A percentile compares a stretch with the other conserved stretches of the same genome.
These are phyloP conservation scores for Flexamia atlantica DNA, from an alignment of 2,888 invertebrate species.

Conservation along the genomic window DNA sequence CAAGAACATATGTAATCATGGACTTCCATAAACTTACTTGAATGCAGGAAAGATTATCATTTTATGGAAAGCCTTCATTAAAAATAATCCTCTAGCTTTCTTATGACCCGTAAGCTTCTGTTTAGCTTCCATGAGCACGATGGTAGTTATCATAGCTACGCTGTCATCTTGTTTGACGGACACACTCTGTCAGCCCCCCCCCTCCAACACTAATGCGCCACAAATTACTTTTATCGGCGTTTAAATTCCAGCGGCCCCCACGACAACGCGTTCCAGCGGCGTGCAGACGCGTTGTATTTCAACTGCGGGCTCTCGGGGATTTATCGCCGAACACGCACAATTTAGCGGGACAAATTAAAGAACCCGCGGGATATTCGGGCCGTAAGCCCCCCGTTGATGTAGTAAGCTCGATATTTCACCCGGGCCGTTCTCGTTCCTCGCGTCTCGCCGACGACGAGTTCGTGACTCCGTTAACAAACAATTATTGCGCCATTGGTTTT, in stretches of 20 bases:
- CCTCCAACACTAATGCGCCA: slow-evolving; percentile 9
- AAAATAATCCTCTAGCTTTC: too few species aligned
- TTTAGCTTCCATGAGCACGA: too few species aligned
- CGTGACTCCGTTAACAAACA: slow-evolving; percentile 10
- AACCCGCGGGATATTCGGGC: slow-evolving; percentile 32
- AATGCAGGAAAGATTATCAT: too few species aligned
- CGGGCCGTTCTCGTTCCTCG: neutral
- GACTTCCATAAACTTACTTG: too few species aligned
- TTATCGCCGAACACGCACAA: slow-evolving; percentile 11
- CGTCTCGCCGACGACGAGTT: neutral
- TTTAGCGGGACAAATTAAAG: slow-evolving; percentile 34
- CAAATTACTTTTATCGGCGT: slow-evolving; percentile 13
- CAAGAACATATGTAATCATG: too few species aligned
- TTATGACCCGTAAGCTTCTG: too few species aligned
- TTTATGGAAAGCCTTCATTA: too few species aligned
- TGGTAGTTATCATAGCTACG: too few species aligned
- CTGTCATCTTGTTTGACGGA: too few species aligned
- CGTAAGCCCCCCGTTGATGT: slow-evolving; percentile 10
- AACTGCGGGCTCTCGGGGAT: neutral
- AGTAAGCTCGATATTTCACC: neutral
- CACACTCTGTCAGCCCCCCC: too few species aligned
- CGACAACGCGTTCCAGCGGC: neutral
- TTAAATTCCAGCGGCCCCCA: neutral
- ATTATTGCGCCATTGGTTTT: neutral
- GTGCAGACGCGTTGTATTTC: slow-evolving; percentile 16